These are phyloP conservation scores for Melanostoma mellinum DNA, from an alignment of 2,888 invertebrate species.

Conservation along the genomic window DNA sequence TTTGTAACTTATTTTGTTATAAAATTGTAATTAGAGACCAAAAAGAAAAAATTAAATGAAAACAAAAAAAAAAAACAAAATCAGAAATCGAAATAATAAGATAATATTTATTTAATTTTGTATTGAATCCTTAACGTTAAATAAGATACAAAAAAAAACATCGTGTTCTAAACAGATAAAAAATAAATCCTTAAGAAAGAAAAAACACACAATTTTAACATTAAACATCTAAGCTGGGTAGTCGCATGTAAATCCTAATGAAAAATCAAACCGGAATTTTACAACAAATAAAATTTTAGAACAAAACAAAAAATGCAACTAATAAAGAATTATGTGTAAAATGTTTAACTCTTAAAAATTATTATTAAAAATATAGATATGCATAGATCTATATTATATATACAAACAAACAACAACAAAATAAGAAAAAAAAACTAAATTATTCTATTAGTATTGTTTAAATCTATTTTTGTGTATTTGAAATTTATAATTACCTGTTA, in stretches of 20 bases:
- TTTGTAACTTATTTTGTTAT: constrained; percentile 73
- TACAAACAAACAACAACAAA: constrained; percentile 40
- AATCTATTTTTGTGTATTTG: constrained; percentile 66
- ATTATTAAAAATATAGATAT: constrained; percentile 69
- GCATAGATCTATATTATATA: constrained; percentile 67
- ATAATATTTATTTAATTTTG: constrained; percentile 75
- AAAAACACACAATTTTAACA: constrained; percentile 75
- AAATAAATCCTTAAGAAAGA: constrained; percentile 74
- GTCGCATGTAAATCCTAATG: constrained; percentile 82
- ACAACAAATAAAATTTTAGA: constrained; percentile 58
- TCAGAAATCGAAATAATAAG: constrained; percentile 68
- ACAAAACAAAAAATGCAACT: constrained; percentile 56
- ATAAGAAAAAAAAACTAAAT: constrained; percentile 47
- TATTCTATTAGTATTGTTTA: constrained; percentile 70
- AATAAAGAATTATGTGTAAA: constrained; percentile 66
- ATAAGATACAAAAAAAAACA: constrained; percentile 64
- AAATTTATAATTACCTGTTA: constrained; percentile 66
- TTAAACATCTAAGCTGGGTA: constrained; percentile 82
- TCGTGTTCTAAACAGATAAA: constrained; percentile 74
- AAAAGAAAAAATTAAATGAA: constrained; percentile 55
- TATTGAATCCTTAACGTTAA: constrained; percentile 73
- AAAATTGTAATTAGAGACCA: constrained; percentile 74
- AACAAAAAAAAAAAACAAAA: constrained; percentile 49
- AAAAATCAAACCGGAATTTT: constrained; percentile 73
- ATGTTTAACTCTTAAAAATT: constrained; percentile 68